Base-by-base conservation (phyloP, 2,797 vertebrate genomes). In the Chaetodon trifasciatus region DNA sequence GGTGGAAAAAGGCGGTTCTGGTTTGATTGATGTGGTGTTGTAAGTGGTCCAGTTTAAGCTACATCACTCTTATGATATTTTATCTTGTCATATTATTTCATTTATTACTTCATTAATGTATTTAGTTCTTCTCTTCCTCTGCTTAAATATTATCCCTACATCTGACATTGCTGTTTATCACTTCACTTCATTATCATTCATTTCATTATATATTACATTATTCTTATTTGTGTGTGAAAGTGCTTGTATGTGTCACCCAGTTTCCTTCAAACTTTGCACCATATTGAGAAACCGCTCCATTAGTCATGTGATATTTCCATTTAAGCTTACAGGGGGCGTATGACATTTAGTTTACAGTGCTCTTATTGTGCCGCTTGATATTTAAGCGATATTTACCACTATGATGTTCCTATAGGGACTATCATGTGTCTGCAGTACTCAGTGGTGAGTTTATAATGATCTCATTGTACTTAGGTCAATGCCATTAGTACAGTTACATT, bases 391-490 rank as follows among this genome's bases (percentile, higher is more conserved):
- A 32, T 32, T 32, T 32, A 32, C 28, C 21, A 46, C 23, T 71
- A 16, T n/a, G 16, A 70, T 70, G 46, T 56, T 78, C 53, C 62
- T 84, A 60, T 24, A 52, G 28, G 47, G 57, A 53, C 56, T 76
- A 73, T 80, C 64, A 72, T 73, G 69, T 64, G 55, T 72, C 71
- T 72, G 32, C 61, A 64, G 35, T 74, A 16, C 28, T 71, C 13
- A 58, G 66, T 40, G 50, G 39, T 16, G 52, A 39, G 19, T 69
- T 79, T 15, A 83, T 78, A 50, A 78, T 52, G n/a, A 66, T 35
- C 46, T 65, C 61, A 53, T 66, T 77, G 44, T 70, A 55, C 46
- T 66, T 52, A 57, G 42, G 68, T 35, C 21, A 28, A 13, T 50
- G 24, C 40, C 61, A 53, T 63, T 58, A n/a, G 15, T 17, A 21